Percentiles rank a stretch among this genome's conserved stretches.
These are phyloP conservation scores for Eristalis pertinax DNA, from an alignment of 2,888 invertebrate genomes.

Conservation along the genomic window DNA sequence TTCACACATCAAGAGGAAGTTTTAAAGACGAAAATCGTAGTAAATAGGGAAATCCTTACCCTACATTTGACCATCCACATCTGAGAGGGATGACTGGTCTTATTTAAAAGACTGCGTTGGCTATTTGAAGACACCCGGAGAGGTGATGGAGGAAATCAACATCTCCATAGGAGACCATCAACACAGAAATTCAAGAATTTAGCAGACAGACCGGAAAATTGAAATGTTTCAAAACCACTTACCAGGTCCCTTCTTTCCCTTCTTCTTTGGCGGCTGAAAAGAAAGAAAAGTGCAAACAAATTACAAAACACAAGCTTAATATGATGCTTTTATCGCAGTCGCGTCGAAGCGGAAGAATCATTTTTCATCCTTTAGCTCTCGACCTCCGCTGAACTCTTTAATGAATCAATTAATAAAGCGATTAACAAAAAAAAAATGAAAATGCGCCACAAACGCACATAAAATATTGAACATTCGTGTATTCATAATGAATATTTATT, in stretches of 20 bases:
- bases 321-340: background rate
- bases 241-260: conserved; percentile 80
- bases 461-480: conserved; percentile 67
- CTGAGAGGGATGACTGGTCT: too few relatives aligned
- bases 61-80: too few relatives aligned
- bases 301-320: background rate
- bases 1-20: too few relatives aligned
- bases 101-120: too few relatives aligned
- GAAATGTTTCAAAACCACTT: conserved; percentile 70
- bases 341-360: conserved; percentile 2
- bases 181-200: background rate
- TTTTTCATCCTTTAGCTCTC: conserved; percentile 35
- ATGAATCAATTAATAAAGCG: conserved; percentile 74
- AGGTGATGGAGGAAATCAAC: too few relatives aligned
- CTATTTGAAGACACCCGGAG: too few relatives aligned
- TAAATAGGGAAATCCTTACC: too few relatives aligned
- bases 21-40: too few relatives aligned
- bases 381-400: conserved; percentile 71
- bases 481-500: conserved; percentile 70
- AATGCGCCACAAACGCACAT: conserved; percentile 3
- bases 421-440: conserved; percentile 29
- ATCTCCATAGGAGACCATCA: too few relatives aligned
- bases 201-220: background rate
- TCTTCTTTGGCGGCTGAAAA: conserved; percentile 80
- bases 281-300: conserved; percentile 27